A percentile compares a stretch with the other conserved stretches of the same genome.
These are phyloP conservation scores for Cuniculus paca DNA, from an alignment of 2,797 vertebrate species.

Conservation along the genomic window DNA sequence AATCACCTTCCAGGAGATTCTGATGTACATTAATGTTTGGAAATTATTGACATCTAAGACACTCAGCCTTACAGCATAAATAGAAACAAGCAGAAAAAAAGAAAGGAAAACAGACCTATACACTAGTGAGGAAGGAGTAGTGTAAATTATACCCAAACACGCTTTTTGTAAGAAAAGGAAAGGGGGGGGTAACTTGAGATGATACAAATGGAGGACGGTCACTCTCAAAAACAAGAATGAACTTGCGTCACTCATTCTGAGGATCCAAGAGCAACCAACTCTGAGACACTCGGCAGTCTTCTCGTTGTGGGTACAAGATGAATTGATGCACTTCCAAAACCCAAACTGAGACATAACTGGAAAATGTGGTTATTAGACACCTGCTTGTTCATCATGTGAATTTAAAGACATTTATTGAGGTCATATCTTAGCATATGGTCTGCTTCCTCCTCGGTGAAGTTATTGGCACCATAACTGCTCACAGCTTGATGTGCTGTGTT, in stretches of 20 bases:
- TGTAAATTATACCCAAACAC: background rate
- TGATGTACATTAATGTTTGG: background rate
- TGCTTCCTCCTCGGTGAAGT: slow-evolving; percentile 11
- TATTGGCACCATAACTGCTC: slow-evolving; percentile 48
- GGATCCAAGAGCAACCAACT: background rate
- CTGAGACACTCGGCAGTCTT: slow-evolving; percentile 24
- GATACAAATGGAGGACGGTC: background rate
- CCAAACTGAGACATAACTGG: slow-evolving; percentile 62
- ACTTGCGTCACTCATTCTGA: background rate
- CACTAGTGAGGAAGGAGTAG: background rate
- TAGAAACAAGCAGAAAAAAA: background rate
- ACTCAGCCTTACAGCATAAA: background rate
- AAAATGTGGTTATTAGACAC: slow-evolving; percentile 55
- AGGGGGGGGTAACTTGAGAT: background rate
- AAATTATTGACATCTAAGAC: background rate
- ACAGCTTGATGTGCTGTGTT: slow-evolving; percentile 29
- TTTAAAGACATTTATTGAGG: slow-evolving; percentile 65
- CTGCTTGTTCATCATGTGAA: slow-evolving; percentile 61
- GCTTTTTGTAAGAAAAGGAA: background rate
- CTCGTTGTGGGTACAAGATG: background rate
- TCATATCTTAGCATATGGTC: slow-evolving; percentile 69
- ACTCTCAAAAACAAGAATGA: slow-evolving; percentile 12
- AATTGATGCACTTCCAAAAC: slow-evolving; percentile 59
- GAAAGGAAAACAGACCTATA: background rate
- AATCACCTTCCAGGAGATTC: background rate